Base-by-base conservation (phyloP, 1,140 invertebrate species). In the Lordiphosa collinella region DNA sequence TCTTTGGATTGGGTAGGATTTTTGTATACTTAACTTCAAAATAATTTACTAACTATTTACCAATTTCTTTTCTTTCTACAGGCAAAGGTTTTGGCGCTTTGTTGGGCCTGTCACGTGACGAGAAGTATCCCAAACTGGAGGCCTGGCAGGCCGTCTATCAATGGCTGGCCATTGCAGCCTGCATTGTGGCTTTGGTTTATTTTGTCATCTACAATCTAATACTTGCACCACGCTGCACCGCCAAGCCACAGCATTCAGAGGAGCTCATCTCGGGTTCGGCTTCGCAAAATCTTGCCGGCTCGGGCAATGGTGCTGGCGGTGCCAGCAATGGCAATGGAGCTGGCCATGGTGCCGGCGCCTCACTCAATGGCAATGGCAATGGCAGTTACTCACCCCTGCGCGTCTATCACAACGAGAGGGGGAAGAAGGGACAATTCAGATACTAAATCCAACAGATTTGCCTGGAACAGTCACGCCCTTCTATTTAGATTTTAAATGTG, bases 1-100 rank as follows among this genome's bases (percentile, higher is more conserved):
- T 96, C 88, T 96, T 95, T 86, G 95, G 94, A 75, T 90, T 96
- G 61, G 95, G 95, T 78, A 51, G n/a, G n/a, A n/a, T n/a, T n/a
- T n/a, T n/a, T n/a, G n/a, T n/a, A n/a, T n/a, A n/a, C n/a, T n/a
- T n/a, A n/a, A n/a, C n/a, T n/a, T n/a, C n/a, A n/a, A n/a, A n/a
- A n/a, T n/a, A n/a, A n/a, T n/a, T n/a, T n/a, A n/a, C n/a, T n/a
- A n/a, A n/a, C n/a, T n/a, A n/a, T n/a, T n/a, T n/a, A n/a, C n/a
- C n/a, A n/a, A 25, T 25, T 5, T 35, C 10, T 40, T 11, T n/a
- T 16, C 3, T 11, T 16, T 2, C 31, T 69, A 0, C 56, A 94
- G 93, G 93, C 62, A 91, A 93, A 3, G 92, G 91, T 60, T 89
- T 93, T 58, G 93, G 93, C 13, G 93, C 93, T 14, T 84, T 93